Percentiles rank a stretch among this genome's conserved stretches.
phyloP scores from a whole-genome alignment of 2,888 invertebrate genomes.

The Drosophila mayaguana region DNA sequence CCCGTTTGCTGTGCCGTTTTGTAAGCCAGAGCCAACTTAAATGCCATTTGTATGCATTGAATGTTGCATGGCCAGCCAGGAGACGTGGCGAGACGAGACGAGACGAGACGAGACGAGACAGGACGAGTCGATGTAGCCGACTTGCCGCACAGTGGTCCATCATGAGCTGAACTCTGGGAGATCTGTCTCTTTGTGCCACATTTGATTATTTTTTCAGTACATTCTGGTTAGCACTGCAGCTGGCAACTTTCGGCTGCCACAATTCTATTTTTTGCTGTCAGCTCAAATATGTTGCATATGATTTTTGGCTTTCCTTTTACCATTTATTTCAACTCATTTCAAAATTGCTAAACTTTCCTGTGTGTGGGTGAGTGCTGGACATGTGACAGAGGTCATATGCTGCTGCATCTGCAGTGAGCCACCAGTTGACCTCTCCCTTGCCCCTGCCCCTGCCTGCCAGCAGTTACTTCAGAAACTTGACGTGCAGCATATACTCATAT shows the following conservation, averaged over 20 bases:
- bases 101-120: not conserved
- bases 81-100: conserved; percentile 14
- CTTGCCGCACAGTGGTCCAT: conserved; percentile 41
- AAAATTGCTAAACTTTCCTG: conserved; percentile 46
- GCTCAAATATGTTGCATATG: conserved; percentile 75
- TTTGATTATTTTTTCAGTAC: conserved; percentile 42
- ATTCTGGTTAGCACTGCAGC: conserved; percentile 38
- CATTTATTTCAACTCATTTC: conserved; percentile 71
- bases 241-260: conserved; percentile 53
- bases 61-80: conserved; percentile 72
- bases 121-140: conserved; percentile 1
- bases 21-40: conserved; percentile 77
- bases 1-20: conserved; percentile 63
- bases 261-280: conserved; percentile 52
- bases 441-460: not conserved
- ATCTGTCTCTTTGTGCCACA: conserved; percentile 56
- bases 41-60: conserved; percentile 83
- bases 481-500: not conserved
- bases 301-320: conserved; percentile 56
- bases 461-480: not conserved
- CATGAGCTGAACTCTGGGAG: conserved; percentile 38
- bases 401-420: conserved; percentile 29
- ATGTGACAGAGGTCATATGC: conserved; percentile 44
- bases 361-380: conserved; percentile 31
- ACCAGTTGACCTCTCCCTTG: conserved; percentile 30